A percentile compares a stretch with the other conserved stretches of the same genome.
Evolutionary conservation across 2,113 vertebrate species (phyloP).

Genomic region (Gasterosteus aculeatus): DNA sequence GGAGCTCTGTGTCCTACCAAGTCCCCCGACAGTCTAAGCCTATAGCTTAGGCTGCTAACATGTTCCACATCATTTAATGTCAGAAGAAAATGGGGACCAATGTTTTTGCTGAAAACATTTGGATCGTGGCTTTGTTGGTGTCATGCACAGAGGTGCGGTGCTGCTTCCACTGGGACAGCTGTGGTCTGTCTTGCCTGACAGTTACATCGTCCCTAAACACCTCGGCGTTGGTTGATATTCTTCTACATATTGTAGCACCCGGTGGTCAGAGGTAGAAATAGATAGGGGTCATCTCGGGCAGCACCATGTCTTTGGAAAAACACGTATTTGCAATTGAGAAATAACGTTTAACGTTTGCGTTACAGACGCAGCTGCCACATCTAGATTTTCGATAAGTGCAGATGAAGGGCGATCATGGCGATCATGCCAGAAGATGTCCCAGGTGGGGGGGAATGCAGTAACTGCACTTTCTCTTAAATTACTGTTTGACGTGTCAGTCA

Average conservation of each 20-base stretch:
- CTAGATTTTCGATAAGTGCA: background rate
- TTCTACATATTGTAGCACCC: background rate
- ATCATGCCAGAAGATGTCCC: background rate
- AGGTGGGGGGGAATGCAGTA: background rate
- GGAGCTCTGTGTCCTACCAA: no score
- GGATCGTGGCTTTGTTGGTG: background rate
- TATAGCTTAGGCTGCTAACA: background rate
- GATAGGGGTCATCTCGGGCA: background rate
- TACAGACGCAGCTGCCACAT: background rate
- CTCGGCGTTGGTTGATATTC: slow-evolving; percentile 7
- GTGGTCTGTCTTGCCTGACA: background rate
- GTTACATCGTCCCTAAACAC: slow-evolving; percentile 3
- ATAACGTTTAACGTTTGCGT: background rate
- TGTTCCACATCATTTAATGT: background rate
- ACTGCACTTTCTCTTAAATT: background rate
- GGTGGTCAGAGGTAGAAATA: background rate
- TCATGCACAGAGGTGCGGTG: background rate
- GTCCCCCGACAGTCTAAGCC: no score
- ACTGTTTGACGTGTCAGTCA: background rate
- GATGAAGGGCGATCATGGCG: background rate
- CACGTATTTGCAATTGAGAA: background rate
- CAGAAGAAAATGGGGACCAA: background rate
- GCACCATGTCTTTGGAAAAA: background rate
- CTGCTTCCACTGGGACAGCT: slow-evolving; percentile 14
- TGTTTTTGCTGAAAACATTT: slow-evolving; percentile 1